Base-by-base conservation (phyloP, 1,140 invertebrate species). In the Hylyphantes graminicola region DNA sequence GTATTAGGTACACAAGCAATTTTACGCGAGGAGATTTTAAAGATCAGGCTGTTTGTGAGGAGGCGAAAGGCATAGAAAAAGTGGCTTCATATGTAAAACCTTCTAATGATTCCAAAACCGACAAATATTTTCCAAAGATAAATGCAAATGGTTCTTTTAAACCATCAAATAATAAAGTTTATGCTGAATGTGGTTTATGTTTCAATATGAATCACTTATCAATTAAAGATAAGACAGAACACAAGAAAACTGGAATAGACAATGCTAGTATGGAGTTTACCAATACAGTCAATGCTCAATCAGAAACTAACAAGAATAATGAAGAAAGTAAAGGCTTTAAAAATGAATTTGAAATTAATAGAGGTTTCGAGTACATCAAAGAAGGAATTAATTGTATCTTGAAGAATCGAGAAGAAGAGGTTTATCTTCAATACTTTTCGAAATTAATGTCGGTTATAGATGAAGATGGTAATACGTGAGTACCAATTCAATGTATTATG, bases 401-500 rank as follows among this genome's bases (percentile, higher is more conserved):
- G 15, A 9, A 53, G 50, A 70, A 70, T 17, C 9, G 67, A 51
- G 15, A 54, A 2, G 15, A 15, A 8, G 19, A 17, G 3, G 19
- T 51, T 17, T 70, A 53, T 54, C 15, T 70, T n/a, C 15, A 70
- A 53, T 53, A 70, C 12, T n/a, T 13, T 8, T 17, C 50, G 12
- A 51, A 53, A 17, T 70, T 70, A 53, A 9, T 53, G 51, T 21
- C 48, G 9, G 11, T 17, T 1, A 8, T 53, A 17, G 67, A 70
- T 70, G 67, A 70, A 70, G 11, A 53, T 70, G 67, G 50, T 53
- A 54, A 70, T 19, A 70, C 48, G 67, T 70, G 54, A 53, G 19
- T 68, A 35, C 59, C 59, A 15, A 12, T 61, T 15, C 59, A 35
- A 35, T 35, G 35, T 35, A 35, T 35, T 35, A 35, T 35, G 35